Evolutionary conservation across 1,140 invertebrate species (phyloP).

Genomic region (Copidosoma floridanum): DNA sequence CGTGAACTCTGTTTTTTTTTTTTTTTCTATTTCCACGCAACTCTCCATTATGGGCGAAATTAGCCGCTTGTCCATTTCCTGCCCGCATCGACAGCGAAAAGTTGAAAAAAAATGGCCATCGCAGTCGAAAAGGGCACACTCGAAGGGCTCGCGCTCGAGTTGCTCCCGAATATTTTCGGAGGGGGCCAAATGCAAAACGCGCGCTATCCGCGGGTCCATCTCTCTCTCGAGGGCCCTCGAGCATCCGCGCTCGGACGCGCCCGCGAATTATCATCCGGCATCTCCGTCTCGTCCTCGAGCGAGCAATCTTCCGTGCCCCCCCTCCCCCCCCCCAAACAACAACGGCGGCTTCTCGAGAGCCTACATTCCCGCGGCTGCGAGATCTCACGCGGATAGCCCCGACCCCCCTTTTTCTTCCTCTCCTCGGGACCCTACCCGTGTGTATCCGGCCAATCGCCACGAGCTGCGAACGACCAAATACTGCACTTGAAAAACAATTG

Average conservation of each 20-base stretch:
- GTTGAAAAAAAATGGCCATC: no score
- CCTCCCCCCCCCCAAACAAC: background rate
- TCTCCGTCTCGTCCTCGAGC: conserved; percentile 38
- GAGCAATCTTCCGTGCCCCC: conserved; percentile 15
- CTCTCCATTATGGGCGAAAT: background rate
- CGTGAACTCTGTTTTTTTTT: conserved; percentile 21
- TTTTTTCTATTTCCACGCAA: no score
- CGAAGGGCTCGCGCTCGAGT: conserved; percentile 11
- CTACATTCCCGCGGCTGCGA: conserved; percentile 4
- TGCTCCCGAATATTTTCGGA: background rate
- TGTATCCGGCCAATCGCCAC: no score
- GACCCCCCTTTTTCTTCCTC: background rate
- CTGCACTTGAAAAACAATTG: no score
- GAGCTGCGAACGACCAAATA: no score
- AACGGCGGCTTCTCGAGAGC: background rate
- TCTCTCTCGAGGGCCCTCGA: conserved; percentile 46
- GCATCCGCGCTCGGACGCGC: conserved; percentile 48
- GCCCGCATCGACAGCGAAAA: no score
- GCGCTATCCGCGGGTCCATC: conserved; percentile 50
- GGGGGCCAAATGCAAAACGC: conserved; percentile 28
- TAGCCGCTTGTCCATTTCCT: no score
- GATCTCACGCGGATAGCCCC: conserved; percentile 14
- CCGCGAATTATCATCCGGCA: conserved; percentile 54
- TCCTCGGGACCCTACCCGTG: no score
- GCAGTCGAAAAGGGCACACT: background rate